Conservation (phyloP, 2,888 invertebrate genomes). For the Parasteatoda lunata region DNA sequence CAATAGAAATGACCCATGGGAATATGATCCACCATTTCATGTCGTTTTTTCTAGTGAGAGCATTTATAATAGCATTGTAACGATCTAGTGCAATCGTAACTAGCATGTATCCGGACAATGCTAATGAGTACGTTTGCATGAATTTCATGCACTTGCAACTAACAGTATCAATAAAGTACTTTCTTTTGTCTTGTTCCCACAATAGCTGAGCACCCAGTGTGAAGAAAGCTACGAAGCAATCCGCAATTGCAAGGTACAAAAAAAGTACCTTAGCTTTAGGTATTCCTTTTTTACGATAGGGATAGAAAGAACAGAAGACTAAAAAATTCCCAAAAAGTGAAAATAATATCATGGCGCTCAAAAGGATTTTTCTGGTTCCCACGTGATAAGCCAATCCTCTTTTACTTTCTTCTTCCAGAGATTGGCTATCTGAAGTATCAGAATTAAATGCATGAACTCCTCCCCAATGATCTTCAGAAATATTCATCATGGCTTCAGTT, state of each 20-base stretch:
- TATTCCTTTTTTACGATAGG: conserved; percentile 15
- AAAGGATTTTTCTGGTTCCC: conserved; percentile 22
- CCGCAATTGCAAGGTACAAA: conserved; percentile 49
- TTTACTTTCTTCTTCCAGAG: neutral
- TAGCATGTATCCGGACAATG: conserved; percentile 74
- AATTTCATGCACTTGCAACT: conserved; percentile 74
- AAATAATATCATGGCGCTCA: conserved; percentile 37
- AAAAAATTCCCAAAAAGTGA: conserved; percentile 41
- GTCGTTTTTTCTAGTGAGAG: conserved; percentile 70
- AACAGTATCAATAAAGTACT: conserved; percentile 72
- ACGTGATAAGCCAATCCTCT: conserved; percentile 51
- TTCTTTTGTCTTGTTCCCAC: conserved; percentile 73
- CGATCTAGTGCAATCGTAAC: conserved; percentile 74
- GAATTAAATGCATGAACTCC: neutral
- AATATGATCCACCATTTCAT: conserved; percentile 13
- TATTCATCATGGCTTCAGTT: neutral
- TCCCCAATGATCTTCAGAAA: neutral
- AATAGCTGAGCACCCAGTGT: conserved; percentile 72
- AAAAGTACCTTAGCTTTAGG: conserved; percentile 50
- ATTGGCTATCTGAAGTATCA: neutral
- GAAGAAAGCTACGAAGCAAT: conserved; percentile 42
- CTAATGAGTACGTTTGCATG: conserved; percentile 73
- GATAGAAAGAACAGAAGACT: conserved; percentile 9
- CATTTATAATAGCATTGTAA: conserved; percentile 74
- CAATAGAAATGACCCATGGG: conserved; percentile 47